Evolutionary conservation across 2,888 invertebrate species (phyloP).

Genomic region (Ptilodon capucinus): DNA sequence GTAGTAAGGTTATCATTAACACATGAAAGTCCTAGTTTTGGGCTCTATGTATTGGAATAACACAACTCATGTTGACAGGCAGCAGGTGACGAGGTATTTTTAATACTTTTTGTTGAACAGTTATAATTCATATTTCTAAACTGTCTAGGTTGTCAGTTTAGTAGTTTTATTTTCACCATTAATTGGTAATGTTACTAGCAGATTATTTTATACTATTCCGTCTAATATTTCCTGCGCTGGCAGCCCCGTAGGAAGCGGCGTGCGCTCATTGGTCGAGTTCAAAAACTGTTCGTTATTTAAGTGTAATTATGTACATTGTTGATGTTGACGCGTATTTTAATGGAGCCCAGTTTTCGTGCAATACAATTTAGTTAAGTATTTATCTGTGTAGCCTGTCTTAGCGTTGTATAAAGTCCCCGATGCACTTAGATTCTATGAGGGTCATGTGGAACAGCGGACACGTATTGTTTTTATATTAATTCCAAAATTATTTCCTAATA

Average conservation of each 20-base stretch:
- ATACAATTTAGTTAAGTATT: constrained; percentile 81
- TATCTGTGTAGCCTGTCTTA: constrained; percentile 73
- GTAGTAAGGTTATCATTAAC: too few relatives aligned
- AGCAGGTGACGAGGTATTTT: too few relatives aligned
- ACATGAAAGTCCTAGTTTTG: too few relatives aligned
- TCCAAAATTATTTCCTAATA: too few relatives aligned
- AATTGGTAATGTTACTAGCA: too few relatives aligned
- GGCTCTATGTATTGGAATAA: too few relatives aligned
- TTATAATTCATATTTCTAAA: too few relatives aligned
- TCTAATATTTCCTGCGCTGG: constrained; percentile 24
- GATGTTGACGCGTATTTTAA: constrained; percentile 54
- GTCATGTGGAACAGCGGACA: constrained; percentile 7
- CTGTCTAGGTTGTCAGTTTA: too few relatives aligned
- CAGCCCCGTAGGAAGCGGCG: constrained; percentile 1
- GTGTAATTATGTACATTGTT: constrained; percentile 80
- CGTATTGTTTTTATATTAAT: too few relatives aligned
- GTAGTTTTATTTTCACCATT: too few relatives aligned
- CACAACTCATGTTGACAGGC: too few relatives aligned
- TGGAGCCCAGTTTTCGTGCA: constrained; percentile 72
- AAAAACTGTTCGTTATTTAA: constrained; percentile 26
- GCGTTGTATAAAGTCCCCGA: constrained; percentile 67
- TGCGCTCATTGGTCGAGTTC: constrained; percentile 17
- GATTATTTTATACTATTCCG: neutral
- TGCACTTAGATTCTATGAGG: constrained; percentile 18
- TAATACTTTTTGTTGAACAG: too few relatives aligned